Evolutionary conservation across 2,113 vertebrate genomes (phyloP).

Genomic region (Aphyosemion australe): DNA sequence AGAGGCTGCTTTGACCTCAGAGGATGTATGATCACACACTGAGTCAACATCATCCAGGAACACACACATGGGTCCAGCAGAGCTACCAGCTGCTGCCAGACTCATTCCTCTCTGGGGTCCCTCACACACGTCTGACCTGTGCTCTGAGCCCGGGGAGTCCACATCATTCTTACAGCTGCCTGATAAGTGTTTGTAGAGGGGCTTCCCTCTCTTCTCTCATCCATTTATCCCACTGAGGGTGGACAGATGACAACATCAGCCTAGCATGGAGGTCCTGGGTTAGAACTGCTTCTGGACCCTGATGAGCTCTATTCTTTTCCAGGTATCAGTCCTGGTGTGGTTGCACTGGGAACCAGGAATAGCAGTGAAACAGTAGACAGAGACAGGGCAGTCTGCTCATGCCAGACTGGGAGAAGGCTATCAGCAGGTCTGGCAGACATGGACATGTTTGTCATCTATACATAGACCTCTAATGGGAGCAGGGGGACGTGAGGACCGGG

Average conservation of each 20-base stretch:
- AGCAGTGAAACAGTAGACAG: slow-evolving; percentile 78
- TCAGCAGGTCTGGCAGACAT: slow-evolving; percentile 44
- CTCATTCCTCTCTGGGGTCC: neutral
- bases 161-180: slow-evolving; percentile 31
- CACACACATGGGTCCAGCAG: slow-evolving; percentile 9
- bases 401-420: slow-evolving; percentile 38
- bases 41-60: slow-evolving; percentile 27
- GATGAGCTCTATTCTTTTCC: slow-evolving; percentile 34
- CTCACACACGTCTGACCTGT: slow-evolving; percentile 28
- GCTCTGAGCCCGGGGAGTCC: slow-evolving; percentile 11
- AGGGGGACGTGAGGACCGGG: slow-evolving; percentile 11
- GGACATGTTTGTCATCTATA: slow-evolving; percentile 63
- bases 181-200: slow-evolving; percentile 33
- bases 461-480: slow-evolving; percentile 53
- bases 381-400: slow-evolving; percentile 46
- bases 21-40: slow-evolving; percentile 33
- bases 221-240: slow-evolving; percentile 36
- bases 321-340: slow-evolving; percentile 43
- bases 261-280: too few relatives aligned
- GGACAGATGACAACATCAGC: neutral
- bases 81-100: slow-evolving; percentile 48
- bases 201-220: slow-evolving; percentile 26
- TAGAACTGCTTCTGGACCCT: neutral
- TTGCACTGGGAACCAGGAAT: slow-evolving; percentile 75
- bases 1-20: slow-evolving; percentile 34